Evolutionary conservation across 2,113 vertebrate genomes (phyloP).

Genomic region (Craseonycteris thonglongyai): DNA sequence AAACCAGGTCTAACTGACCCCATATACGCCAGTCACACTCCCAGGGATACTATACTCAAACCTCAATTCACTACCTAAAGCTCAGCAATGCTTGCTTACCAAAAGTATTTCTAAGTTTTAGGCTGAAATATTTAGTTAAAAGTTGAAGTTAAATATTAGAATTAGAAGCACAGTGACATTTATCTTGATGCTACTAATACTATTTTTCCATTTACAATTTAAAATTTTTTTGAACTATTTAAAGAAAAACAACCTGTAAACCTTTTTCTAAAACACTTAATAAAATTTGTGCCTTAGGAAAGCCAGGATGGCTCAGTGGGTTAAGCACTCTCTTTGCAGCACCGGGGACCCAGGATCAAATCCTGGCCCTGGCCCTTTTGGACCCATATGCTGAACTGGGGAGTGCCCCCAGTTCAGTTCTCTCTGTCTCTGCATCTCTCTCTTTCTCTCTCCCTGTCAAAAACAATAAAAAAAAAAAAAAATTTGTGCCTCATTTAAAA

Average conservation of each 20-base stretch:
- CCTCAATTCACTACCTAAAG: neutral
- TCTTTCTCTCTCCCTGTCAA: too few relatives aligned
- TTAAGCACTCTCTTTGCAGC: too few relatives aligned
- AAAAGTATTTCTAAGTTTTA: neutral
- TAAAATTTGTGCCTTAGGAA: too few relatives aligned
- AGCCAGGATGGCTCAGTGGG: too few relatives aligned
- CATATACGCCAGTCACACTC: accelerated
- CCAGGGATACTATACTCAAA: accelerated
- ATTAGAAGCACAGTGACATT: neutral
- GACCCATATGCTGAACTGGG: too few relatives aligned
- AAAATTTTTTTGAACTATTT: neutral
- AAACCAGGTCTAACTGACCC: neutral
- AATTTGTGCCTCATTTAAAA: neutral
- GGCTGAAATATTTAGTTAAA: neutral
- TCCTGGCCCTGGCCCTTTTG: too few relatives aligned
- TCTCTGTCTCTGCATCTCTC: too few relatives aligned
- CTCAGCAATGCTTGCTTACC: neutral
- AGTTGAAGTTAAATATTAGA: neutral
- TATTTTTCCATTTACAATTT: neutral
- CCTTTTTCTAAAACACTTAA: neutral
- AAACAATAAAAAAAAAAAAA: too few relatives aligned
- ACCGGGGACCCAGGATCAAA: too few relatives aligned
- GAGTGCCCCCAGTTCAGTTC: too few relatives aligned
- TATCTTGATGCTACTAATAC: neutral
- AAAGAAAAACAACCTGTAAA: neutral